Evolutionary conservation across 2,113 vertebrate species (phyloP).

Genomic region (Thermophis baileyi): DNA sequence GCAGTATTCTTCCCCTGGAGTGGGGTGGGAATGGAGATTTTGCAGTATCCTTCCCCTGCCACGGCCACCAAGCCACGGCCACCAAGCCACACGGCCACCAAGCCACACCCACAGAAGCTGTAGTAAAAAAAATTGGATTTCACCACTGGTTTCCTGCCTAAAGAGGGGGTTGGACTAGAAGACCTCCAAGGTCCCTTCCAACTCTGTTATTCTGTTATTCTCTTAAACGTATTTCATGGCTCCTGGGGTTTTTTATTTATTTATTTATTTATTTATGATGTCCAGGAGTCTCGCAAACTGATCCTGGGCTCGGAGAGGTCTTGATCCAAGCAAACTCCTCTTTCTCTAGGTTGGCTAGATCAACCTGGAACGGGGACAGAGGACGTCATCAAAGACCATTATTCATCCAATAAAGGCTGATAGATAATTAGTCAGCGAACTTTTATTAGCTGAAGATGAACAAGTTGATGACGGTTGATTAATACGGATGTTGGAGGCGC

Average conservation of each 20-base stretch:
- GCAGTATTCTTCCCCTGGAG: too few species aligned
- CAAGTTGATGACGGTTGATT: neutral
- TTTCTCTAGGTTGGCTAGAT: neutral
- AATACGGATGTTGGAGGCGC: neutral
- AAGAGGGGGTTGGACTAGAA: neutral
- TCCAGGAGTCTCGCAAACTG: neutral
- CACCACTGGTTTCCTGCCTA: too few species aligned
- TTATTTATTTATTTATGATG: neutral
- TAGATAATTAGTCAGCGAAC: neutral
- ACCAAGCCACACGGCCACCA: too few species aligned
- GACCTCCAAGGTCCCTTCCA: neutral
- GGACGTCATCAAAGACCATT: neutral
- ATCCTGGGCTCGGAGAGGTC: neutral
- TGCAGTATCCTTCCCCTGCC: too few species aligned
- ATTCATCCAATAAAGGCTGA: neutral
- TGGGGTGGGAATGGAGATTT: too few species aligned
- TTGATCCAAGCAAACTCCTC: neutral
- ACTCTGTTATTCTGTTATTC: neutral
- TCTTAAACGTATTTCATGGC: neutral
- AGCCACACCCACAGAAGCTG: too few species aligned
- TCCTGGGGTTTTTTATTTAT: neutral
- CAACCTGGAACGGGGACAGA: neutral
- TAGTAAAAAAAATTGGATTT: too few species aligned
- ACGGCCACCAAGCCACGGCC: too few species aligned
- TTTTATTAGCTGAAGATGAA: neutral